These are phyloP conservation scores for Brachyalestes nurse DNA, from an alignment of 2,797 vertebrate genomes.

Conservation along the genomic window DNA sequence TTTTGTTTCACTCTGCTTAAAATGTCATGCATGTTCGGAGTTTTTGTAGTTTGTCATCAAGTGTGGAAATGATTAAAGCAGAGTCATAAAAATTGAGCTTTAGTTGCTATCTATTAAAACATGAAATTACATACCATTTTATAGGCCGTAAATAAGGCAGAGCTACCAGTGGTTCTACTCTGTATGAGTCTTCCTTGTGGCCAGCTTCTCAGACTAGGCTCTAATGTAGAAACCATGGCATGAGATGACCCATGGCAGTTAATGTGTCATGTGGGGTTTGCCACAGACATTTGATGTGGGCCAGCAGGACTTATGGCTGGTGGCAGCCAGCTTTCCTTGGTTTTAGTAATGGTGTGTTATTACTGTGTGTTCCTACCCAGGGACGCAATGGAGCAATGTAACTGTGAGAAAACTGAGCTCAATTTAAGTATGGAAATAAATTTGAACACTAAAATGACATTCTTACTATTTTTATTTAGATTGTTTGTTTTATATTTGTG, in stretches of 20 bases:
- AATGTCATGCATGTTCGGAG: neutral
- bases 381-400: neutral
- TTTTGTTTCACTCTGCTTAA: neutral
- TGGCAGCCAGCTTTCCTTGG: slow-evolving; percentile 21
- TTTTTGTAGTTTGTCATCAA: neutral
- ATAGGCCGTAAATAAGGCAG: slow-evolving; percentile 13
- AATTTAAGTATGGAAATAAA: neutral
- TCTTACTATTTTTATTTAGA: neutral
- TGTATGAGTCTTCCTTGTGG: neutral
- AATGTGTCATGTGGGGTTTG: slow-evolving; percentile 39
- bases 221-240: slow-evolving; percentile 29
- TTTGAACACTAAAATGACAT: neutral
- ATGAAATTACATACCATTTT: slow-evolving; percentile 2
- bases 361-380: slow-evolving; percentile 1
- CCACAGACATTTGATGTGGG: slow-evolving; percentile 31
- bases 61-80: neutral
- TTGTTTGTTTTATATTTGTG: neutral
- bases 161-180: neutral
- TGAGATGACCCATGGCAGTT: slow-evolving; percentile 10
- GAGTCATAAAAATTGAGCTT: neutral
- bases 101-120: neutral
- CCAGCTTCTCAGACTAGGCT: neutral
- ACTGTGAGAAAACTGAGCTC: neutral
- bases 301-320: slow-evolving; percentile 19
- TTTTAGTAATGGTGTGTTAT: slow-evolving; percentile 6